Percentiles rank a stretch among this genome's conserved stretches.
Evolutionary conservation across 1,140 invertebrate genomes (phyloP).

Genomic region (Panagrolaimus sp.): DNA sequence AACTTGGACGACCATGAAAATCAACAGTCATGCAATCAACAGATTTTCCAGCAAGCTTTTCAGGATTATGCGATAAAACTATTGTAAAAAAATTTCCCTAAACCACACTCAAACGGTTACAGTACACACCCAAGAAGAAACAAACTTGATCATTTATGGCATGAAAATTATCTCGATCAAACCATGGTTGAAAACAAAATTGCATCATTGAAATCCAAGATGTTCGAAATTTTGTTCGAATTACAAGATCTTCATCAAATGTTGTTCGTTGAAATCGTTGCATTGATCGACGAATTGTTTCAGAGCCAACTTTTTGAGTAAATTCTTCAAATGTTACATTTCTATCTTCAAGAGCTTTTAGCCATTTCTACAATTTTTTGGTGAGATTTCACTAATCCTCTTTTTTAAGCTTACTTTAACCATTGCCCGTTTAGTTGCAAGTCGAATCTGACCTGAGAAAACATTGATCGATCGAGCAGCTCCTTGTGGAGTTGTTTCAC

Average conservation of each 20-base stretch:
- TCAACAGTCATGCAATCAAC: slow-evolving; percentile 52
- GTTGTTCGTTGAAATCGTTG: slow-evolving; percentile 55
- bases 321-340: slow-evolving; percentile 55
- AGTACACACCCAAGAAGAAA: not conserved
- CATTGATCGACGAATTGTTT: slow-evolving; percentile 49
- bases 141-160: slow-evolving; percentile 51
- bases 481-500: slow-evolving; percentile 42
- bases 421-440: slow-evolving; percentile 39
- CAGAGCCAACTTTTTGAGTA: slow-evolving; percentile 50
- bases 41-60: slow-evolving; percentile 49
- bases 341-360: slow-evolving; percentile 37
- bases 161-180: slow-evolving; percentile 50
- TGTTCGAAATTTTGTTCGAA: slow-evolving; percentile 48
- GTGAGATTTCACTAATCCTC: not conserved
- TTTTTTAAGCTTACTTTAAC: slow-evolving; percentile 35
- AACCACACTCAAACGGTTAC: not conserved
- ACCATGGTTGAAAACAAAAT: slow-evolving; percentile 56
- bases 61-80: slow-evolving; percentile 52
- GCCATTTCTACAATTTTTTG: slow-evolving; percentile 45
- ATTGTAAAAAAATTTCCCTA: slow-evolving; percentile 55
- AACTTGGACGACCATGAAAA: slow-evolving; percentile 56
- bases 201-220: slow-evolving; percentile 59
- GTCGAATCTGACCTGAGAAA: slow-evolving; percentile 26
- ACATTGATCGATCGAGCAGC: slow-evolving; percentile 32
- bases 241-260: slow-evolving; percentile 52